Evolutionary conservation across 2,888 invertebrate species (phyloP).

Genomic region (Margaritifera margaritifera): DNA sequence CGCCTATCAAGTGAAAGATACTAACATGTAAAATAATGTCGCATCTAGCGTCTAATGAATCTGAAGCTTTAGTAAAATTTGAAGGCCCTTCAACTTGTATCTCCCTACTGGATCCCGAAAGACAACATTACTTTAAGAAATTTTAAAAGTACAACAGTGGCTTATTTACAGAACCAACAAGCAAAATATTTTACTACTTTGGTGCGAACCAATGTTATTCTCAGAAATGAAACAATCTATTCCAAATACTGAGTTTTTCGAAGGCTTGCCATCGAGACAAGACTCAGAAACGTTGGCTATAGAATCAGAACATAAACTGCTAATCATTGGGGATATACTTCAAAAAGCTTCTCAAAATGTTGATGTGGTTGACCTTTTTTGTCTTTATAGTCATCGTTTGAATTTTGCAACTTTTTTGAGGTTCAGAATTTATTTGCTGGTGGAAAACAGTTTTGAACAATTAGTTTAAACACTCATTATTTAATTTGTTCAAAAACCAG

Average conservation of each 20-base stretch:
- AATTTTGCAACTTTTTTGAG: conserved; percentile 33
- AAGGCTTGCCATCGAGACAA: conserved; percentile 30
- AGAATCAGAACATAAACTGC: conserved; percentile 20
- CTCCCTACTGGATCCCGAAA: too few relatives aligned
- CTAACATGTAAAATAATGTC: too few relatives aligned
- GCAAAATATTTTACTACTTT: too few relatives aligned
- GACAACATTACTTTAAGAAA: too few relatives aligned
- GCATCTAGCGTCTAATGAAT: too few relatives aligned
- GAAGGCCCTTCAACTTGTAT: too few relatives aligned
- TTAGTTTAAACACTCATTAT: conserved; percentile 38
- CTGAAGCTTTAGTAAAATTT: too few relatives aligned
- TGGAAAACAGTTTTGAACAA: conserved; percentile 37
- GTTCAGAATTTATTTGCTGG: conserved; percentile 36
- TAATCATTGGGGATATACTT: conserved; percentile 33
- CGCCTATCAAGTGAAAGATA: too few relatives aligned
- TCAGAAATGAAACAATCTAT: conserved; percentile 20
- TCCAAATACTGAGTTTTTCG: conserved; percentile 19
- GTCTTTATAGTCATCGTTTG: conserved; percentile 29
- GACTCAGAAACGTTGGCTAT: conserved; percentile 29
- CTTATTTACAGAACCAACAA: too few relatives aligned
- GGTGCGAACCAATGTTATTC: not conserved
- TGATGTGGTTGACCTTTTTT: conserved; percentile 30
- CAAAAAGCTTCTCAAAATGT: conserved; percentile 23
- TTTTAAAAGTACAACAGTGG: too few relatives aligned
- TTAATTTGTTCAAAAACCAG: conserved; percentile 30